Evolutionary conservation across 2,888 invertebrate species (phyloP).

Genomic region (Oeneis ivallda): DNA sequence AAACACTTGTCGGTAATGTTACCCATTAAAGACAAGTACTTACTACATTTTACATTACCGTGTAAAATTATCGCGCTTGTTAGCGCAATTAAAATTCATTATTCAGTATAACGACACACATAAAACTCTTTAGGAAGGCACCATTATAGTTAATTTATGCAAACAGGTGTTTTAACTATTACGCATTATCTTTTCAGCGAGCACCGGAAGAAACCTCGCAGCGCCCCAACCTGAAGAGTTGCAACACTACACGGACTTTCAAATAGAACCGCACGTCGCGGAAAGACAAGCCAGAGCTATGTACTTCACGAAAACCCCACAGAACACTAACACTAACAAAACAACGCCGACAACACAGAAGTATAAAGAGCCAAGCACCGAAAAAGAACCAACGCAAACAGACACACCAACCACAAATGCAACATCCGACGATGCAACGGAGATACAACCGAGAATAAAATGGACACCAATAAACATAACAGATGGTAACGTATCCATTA

Average conservation of each 20-base stretch:
- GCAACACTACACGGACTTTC: constrained; percentile 55
- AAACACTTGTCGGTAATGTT: not conserved
- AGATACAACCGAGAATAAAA: constrained; percentile 51
- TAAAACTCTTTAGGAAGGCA: constrained; percentile 21
- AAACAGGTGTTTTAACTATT: not conserved
- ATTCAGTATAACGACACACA: not conserved
- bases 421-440: constrained; percentile 43
- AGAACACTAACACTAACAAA: constrained; percentile 44
- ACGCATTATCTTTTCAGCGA: constrained; percentile 54
- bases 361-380: constrained; percentile 47
- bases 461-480: constrained; percentile 61
- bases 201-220: constrained; percentile 55
- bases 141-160: constrained; percentile 11
- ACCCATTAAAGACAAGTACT: not conserved
- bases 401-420: constrained; percentile 30
- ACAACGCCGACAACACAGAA: constrained; percentile 42
- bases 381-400: constrained; percentile 45
- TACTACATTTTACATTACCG: constrained; percentile 5
- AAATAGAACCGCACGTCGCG: constrained; percentile 49
- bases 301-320: constrained; percentile 66
- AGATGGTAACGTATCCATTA: constrained; percentile 45
- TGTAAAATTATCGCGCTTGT: constrained; percentile 10
- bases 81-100: constrained; percentile 11
- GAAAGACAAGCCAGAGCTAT: constrained; percentile 67
- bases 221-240: constrained; percentile 69